Base-by-base conservation (phyloP, 2,113 vertebrate genomes). In the Neofelis nebulosa region DNA sequence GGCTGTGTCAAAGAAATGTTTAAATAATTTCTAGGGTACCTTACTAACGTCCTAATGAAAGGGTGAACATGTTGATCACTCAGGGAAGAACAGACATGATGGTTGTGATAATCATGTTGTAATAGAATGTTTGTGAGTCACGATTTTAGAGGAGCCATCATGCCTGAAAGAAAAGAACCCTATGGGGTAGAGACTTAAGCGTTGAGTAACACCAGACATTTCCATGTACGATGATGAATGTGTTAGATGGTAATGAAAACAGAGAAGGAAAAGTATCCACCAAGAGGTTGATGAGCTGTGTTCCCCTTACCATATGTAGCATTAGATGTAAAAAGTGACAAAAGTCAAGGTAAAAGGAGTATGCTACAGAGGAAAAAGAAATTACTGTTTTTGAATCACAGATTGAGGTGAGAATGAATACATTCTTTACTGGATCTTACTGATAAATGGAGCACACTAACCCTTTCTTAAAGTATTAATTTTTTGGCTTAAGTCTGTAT, bases 1-100 rank as follows among this genome's bases (percentile, higher is more conserved):
- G 91, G 79, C 74, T n/a, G 55, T 95, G 63, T 91, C 90, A 74
- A 91, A 96, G 84, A 31, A 89, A 93, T 71, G 81, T 73, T 83
- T 57, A 92, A 96, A 94, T 79, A 36, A 50, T 92, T 57, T 89
- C 27, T n/a, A 7, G 29, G 69, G 23, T 85, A 76, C 57, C 81
- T 74, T 92, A 65, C 73, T 95, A 69, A 82, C 87, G 66, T 84
- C 81, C 41, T 38, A 80, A 21, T 82, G 85, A 93, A 97, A 89
- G 19, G n/a, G 21, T 16, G 33, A 80, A 23, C 63, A 45, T 33
- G 85, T 11, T 84, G 74, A 92, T 94, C 76, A 63, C 9, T 96
- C 69, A 21, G 45, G 68, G 76, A 91, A 38, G 50, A 79, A 71
- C 31, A 25, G n/a, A 55, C 23, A 63, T 8, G 4, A 41, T 52